These are phyloP conservation scores for Pachyuromys duprasi DNA, from an alignment of 2,797 vertebrate genomes.

Conservation along the genomic window DNA sequence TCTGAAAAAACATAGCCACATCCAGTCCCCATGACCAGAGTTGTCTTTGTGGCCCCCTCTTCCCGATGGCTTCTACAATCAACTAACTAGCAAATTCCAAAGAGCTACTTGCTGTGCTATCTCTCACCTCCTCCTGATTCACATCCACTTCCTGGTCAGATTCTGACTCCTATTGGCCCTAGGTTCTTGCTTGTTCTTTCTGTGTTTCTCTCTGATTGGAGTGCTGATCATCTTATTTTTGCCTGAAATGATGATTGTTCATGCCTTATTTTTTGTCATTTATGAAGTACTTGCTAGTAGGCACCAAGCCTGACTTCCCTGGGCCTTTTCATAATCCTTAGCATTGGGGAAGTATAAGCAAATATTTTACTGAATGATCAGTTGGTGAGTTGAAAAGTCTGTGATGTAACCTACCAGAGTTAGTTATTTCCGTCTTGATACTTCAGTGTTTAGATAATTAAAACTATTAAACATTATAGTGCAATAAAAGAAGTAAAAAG, in stretches of 20 bases:
- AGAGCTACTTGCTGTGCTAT: neutral
- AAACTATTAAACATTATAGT: slow-evolving; percentile 16
- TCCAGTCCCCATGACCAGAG: neutral
- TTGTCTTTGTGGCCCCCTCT: neutral
- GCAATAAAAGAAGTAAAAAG: neutral
- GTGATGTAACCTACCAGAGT: neutral
- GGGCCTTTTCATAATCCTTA: neutral
- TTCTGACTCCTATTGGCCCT: neutral
- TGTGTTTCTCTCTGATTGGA: neutral
- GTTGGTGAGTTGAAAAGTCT: neutral
- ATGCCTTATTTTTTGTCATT: neutral
- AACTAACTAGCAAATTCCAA: neutral
- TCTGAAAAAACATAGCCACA: neutral
- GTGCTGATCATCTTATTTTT: neutral
- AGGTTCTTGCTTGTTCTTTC: neutral
- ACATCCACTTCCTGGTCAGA: neutral
- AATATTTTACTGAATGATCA: slow-evolving; percentile 6
- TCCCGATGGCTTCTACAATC: neutral
- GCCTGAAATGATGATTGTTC: neutral
- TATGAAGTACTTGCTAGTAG: neutral
- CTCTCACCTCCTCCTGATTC: neutral
- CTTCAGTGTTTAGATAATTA: slow-evolving; percentile 34
- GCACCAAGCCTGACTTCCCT: neutral
- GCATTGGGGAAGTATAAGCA: neutral
- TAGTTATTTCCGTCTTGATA: slow-evolving; percentile 12